A percentile compares a stretch with the other conserved stretches of the same genome.
Evolutionary conservation across 2,113 vertebrate species (phyloP).

Genomic region (Petroica traversi): DNA sequence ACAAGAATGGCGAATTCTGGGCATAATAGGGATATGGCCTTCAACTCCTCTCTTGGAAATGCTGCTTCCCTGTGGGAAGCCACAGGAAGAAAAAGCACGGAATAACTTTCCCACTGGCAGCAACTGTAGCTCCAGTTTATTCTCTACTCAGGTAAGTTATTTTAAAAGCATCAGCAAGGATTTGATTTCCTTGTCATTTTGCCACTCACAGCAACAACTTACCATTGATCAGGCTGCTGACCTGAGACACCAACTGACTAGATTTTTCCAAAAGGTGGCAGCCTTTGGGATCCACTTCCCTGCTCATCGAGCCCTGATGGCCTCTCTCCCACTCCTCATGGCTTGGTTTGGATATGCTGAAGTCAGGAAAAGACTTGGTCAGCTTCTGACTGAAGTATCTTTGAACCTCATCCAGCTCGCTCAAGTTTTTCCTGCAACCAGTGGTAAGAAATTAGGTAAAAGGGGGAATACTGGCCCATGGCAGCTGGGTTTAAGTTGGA

Average conservation of each 20-base stretch:
- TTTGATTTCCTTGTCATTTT: background rate
- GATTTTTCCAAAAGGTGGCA: constrained; percentile 77
- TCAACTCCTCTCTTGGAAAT: background rate
- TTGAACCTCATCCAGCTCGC: constrained; percentile 92
- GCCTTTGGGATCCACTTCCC: background rate
- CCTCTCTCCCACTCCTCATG: background rate
- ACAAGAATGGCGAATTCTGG: background rate
- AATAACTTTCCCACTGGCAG: background rate
- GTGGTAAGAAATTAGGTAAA: background rate
- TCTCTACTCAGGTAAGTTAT: background rate
- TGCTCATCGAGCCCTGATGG: background rate
- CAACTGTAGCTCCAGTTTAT: background rate
- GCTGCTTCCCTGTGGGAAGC: background rate
- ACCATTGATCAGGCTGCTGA: constrained; percentile 84
- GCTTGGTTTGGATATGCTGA: background rate
- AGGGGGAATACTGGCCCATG: background rate
- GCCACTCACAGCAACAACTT: constrained; percentile 11
- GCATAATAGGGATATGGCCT: background rate
- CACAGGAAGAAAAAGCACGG: background rate
- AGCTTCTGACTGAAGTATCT: constrained; percentile 90
- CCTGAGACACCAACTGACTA: constrained; percentile 80
- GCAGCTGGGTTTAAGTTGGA: background rate
- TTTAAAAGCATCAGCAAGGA: background rate
- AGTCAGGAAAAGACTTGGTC: constrained; percentile 71
- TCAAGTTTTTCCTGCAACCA: constrained; percentile 84